A percentile compares a stretch with the other conserved stretches of the same genome.
Conservation (phyloP, 2,888 invertebrate genomes). For the Leptinotarsa tumamoca region DNA sequence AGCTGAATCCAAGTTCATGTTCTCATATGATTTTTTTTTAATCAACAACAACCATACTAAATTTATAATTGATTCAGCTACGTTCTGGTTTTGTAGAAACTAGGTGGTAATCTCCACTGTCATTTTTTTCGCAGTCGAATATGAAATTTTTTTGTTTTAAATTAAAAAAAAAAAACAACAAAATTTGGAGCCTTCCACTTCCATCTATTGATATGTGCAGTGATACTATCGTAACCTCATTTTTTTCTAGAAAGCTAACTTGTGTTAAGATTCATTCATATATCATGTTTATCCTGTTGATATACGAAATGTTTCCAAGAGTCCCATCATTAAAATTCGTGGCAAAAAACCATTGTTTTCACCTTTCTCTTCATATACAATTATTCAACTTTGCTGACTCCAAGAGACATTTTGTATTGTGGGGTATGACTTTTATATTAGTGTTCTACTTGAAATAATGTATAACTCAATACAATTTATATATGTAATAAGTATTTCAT, state of each 20-base stretch:
- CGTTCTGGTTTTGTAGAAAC: no score
- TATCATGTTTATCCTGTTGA: conserved; percentile 25
- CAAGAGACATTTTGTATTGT: conserved; percentile 12
- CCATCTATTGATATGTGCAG: conserved; percentile 5
- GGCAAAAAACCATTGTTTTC: not conserved
- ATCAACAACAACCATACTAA: no score
- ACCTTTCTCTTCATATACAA: no score
- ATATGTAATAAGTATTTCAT: conserved; percentile 41
- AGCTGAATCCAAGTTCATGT: no score
- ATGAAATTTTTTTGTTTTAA: not conserved
- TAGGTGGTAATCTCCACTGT: no score
- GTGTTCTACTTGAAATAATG: conserved; percentile 37
- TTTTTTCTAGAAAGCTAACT: conserved; percentile 32
- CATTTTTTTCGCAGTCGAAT: not conserved
- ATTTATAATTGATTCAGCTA: no score
- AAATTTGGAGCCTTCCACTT: not conserved
- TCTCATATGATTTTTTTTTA: no score
- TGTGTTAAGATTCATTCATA: conserved; percentile 30
- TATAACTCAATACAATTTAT: conserved; percentile 47
- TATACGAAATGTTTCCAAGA: conserved; percentile 5
- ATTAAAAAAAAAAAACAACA: not conserved
- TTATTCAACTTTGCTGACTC: not conserved
- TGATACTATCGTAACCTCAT: not conserved
- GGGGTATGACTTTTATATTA: conserved; percentile 42
- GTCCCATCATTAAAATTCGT: not conserved